Percentiles rank a stretch among this genome's conserved stretches.
phyloP scores from a whole-genome alignment of 2,797 vertebrate species.

The Sardinella longiceps region DNA sequence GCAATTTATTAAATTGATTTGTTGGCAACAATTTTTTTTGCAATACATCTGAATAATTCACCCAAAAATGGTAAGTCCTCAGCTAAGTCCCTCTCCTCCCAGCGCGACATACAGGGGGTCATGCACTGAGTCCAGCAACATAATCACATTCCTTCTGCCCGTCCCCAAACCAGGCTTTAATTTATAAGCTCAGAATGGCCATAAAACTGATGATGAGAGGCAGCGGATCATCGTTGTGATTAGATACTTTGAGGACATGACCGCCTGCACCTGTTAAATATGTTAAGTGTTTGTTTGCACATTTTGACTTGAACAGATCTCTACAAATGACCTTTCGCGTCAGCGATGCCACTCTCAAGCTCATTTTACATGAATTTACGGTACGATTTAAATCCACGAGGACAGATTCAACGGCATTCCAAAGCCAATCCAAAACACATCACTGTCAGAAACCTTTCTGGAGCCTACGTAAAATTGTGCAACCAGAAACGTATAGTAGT shows the following conservation, averaged over 20 bases:
- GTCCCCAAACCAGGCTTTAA: not conserved
- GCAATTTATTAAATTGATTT: conserved; percentile 52
- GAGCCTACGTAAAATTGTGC: not conserved
- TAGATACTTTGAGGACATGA: not conserved
- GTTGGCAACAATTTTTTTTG: conserved; percentile 28
- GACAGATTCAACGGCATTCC: too few relatives aligned
- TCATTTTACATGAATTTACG: not conserved
- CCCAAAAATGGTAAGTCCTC: not conserved
- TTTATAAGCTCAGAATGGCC: not conserved
- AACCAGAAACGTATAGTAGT: not conserved
- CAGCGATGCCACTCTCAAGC: not conserved
- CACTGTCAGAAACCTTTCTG: not conserved
- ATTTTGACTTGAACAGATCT: not conserved
- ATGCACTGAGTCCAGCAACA: not conserved
- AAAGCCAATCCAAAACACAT: too few relatives aligned
- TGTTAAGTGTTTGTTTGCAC: not conserved
- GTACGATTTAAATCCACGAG: too few relatives aligned
- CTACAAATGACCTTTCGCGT: not conserved
- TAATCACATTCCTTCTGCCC: not conserved
- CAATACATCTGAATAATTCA: conserved; percentile 25
- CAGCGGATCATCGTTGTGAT: not conserved
- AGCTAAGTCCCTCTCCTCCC: not conserved
- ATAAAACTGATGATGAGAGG: not conserved
- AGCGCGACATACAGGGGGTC: not conserved
- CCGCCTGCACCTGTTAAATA: not conserved